Evolutionary conservation across 2,113 vertebrate species (phyloP).

Genomic region (Melanotaenia duboulayi): DNA sequence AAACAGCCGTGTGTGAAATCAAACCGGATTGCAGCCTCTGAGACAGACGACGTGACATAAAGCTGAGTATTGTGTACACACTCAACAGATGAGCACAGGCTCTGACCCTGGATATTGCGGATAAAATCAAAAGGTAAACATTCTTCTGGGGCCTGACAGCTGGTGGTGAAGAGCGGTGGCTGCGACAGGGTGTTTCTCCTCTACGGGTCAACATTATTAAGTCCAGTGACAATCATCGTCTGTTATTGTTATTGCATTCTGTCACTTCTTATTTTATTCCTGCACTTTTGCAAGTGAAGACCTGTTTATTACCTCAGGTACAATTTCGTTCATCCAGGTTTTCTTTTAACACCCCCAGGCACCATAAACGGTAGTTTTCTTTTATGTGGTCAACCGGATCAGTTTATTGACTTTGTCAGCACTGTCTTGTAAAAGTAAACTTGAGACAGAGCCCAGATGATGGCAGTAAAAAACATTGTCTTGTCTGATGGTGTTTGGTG

Average conservation of each 20-base stretch:
- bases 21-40: conserved; percentile 45
- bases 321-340: conserved; percentile 44
- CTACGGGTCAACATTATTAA: conserved; percentile 12
- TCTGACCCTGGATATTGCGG: conserved; percentile 38
- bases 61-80: conserved; percentile 47
- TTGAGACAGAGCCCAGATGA: conserved; percentile 64
- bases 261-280: conserved; percentile 26
- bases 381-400: conserved; percentile 57
- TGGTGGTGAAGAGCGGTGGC: not conserved
- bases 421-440: conserved; percentile 59
- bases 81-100: conserved; percentile 53
- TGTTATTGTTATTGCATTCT: conserved; percentile 44
- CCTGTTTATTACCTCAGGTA: conserved; percentile 47
- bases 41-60: conserved; percentile 35
- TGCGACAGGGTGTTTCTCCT: not conserved
- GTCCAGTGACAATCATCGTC: conserved; percentile 38
- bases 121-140: conserved; percentile 65
- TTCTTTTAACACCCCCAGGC: conserved; percentile 16
- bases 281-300: conserved; percentile 22
- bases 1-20: conserved; percentile 33
- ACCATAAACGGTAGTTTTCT: conserved; percentile 39
- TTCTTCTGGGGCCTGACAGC: not conserved
- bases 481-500: conserved; percentile 43
- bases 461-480: conserved; percentile 59
- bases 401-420: conserved; percentile 61